These are phyloP conservation scores for Physocephala rufipes DNA, from an alignment of 2,888 invertebrate genomes.

Conservation along the genomic window DNA sequence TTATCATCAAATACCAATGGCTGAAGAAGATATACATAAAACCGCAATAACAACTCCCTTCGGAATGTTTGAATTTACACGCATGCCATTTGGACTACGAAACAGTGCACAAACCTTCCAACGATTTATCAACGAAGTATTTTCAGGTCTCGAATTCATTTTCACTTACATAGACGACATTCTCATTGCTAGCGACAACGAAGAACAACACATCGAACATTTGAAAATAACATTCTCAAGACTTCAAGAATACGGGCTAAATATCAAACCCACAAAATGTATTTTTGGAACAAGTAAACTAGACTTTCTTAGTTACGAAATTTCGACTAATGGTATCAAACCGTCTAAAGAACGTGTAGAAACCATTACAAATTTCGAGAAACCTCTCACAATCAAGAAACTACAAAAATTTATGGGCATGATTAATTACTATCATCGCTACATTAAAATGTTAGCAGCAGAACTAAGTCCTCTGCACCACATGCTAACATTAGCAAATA, in stretches of 20 bases:
- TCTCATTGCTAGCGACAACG: neutral
- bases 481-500: neutral
- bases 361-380: neutral
- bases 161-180: conserved; percentile 13
- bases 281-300: neutral
- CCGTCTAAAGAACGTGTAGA: neutral
- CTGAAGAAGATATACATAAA: conserved; percentile 1
- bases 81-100: conserved; percentile 8
- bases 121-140: conserved; percentile 20
- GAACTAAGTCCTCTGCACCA: neutral
- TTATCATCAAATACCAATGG: neutral
- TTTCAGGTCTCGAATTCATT: conserved; percentile 9
- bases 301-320: neutral
- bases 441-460: neutral
- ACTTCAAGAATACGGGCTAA: neutral
- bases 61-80: conserved; percentile 7
- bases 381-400: neutral
- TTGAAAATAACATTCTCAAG: neutral
- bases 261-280: neutral
- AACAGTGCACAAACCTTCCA: conserved; percentile 13
- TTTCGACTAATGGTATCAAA: neutral
- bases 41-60: conserved; percentile 7
- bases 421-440: conserved; percentile 13
- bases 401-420: conserved; percentile 11
- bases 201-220: conserved; percentile 8